Evolutionary conservation across 2,888 invertebrate species (phyloP).

Genomic region (Rhamnusium bicolor): DNA sequence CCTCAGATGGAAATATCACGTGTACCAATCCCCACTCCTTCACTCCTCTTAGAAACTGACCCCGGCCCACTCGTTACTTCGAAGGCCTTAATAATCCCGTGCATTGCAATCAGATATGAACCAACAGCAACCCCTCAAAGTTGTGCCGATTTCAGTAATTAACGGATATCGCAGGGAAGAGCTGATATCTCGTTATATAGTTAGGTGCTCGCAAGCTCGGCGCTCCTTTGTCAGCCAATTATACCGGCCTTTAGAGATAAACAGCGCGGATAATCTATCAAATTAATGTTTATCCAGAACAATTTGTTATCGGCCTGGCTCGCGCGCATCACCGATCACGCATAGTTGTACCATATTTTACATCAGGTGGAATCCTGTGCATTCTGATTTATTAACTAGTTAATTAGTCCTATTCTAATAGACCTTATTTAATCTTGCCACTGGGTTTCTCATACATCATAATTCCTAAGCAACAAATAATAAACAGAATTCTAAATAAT

Average conservation of each 20-base stretch:
- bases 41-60: not conserved
- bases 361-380: constrained; percentile 15
- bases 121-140: constrained; percentile 58
- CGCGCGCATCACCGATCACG: constrained; percentile 28
- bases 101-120: constrained; percentile 52
- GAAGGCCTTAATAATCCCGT: constrained; percentile 27
- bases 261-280: constrained; percentile 70
- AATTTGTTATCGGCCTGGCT: constrained; percentile 56
- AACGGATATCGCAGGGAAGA: constrained; percentile 61
- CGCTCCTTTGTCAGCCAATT: constrained; percentile 66
- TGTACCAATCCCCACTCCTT: too few species aligned
- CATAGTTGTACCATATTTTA: constrained; percentile 26
- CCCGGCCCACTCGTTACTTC: not conserved
- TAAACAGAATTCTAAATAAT: too few species aligned
- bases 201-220: constrained; percentile 53
- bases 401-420: not conserved
- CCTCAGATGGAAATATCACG: too few species aligned
- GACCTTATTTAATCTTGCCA: not conserved
- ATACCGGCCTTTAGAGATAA: constrained; percentile 67
- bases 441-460: too few species aligned
- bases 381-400: constrained; percentile 5
- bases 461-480: not conserved
- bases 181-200: constrained; percentile 46
- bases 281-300: constrained; percentile 66
- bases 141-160: constrained; percentile 63